Base-by-base conservation (phyloP, 2,797 vertebrate genomes). In the Pelochelys cantorii region DNA sequence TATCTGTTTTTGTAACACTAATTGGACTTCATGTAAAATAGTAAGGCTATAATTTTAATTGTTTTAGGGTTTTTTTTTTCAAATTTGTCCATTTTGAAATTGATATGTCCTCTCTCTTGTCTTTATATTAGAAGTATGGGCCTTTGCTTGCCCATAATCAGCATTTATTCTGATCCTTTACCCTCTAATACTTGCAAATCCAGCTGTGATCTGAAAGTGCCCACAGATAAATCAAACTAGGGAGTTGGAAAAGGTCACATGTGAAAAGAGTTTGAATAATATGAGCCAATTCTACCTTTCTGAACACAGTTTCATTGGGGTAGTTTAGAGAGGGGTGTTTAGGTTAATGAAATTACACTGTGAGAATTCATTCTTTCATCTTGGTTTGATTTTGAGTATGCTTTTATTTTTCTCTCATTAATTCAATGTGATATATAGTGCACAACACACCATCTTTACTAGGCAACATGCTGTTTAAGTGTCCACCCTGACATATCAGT, bases 91-190 rank as follows among this genome's bases (percentile, higher is more conserved):
- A 37, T 81, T 84, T 83, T 90, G 71, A 88, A 95, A 89, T 20
- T 79, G 81, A 3, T 87, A 90, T 93, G 92, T 95, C 81, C 78
- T 85, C 31, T 91, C 81, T 84, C 75, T 27, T 23, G 42, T 42
- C 74, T 52, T 14, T 27, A 52, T 52, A 52, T 27, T 55, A 83
- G 29, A 83, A 79, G 27, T 60, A 59, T n/a, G 48, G 82, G 82
- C 92, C 85, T 81, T 81, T 85, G 7, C 23, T 90, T 83, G 79
- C 91, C 87, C 89, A 59, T 56, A 83, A 94, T 89, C 93, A 95
- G 84, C 91, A 87, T 94, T 95, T 90, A 84, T 93, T 87, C 90
- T 95, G 84, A 88, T 95, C 85, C 92, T 89, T 94, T 79, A 55
- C 57, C 27, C 80, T 79, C 79, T 91, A 92, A 92, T 29, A 53